phyloP scores from a whole-genome alignment of 2,888 invertebrate species.

The Eupithecia subfuscata region DNA sequence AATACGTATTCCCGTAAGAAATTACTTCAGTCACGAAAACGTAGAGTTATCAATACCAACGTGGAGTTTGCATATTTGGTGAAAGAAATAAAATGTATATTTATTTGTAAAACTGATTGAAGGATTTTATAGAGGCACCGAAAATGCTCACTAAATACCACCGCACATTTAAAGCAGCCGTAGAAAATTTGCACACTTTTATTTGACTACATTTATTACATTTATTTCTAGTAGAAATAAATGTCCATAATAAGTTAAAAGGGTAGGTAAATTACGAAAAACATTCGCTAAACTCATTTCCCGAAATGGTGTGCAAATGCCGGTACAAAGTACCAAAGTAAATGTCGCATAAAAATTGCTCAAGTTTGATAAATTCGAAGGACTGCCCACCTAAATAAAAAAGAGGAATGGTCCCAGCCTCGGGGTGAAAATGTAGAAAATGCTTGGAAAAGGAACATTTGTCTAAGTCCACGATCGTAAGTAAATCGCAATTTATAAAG shows the following conservation, averaged over 20 bases:
- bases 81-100: background rate
- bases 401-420: constrained; percentile 36
- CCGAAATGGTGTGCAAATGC: constrained; percentile 24
- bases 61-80: background rate
- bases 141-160: background rate
- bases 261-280: constrained; percentile 8
- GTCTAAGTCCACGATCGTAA: constrained; percentile 41
- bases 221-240: background rate
- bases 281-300: constrained; percentile 17
- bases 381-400: constrained; percentile 33
- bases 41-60: background rate
- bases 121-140: background rate
- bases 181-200: background rate
- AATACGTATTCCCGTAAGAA: background rate
- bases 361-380: constrained; percentile 45
- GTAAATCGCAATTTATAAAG: constrained; percentile 44
- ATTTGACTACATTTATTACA: no score
- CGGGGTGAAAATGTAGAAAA: constrained; percentile 31
- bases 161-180: background rate
- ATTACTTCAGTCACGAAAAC: constrained; percentile 5
- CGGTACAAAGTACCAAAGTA: constrained; percentile 21
- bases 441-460: constrained; percentile 41
- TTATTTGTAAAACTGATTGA: background rate
- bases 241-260: background rate
- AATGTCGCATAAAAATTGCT: constrained; percentile 42